Percentiles rank a stretch among this genome's conserved stretches.
These are phyloP conservation scores for Spatulosminthurus flaviceps DNA, from an alignment of 2,888 invertebrate species.

Conservation along the genomic window DNA sequence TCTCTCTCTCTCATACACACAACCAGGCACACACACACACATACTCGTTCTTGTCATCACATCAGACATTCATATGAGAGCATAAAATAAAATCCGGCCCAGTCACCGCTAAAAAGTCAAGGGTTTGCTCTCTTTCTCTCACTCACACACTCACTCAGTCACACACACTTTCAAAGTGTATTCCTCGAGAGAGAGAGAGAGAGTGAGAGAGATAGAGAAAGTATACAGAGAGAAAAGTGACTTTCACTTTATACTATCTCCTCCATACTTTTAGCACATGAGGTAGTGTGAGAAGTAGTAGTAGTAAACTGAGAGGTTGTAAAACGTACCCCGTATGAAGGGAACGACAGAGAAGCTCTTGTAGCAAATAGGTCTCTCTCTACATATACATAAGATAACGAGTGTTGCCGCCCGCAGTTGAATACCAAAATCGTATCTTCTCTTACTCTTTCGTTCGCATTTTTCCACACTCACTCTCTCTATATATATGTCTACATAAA, in stretches of 20 bases:
- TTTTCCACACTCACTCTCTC: not conserved
- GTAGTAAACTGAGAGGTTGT: conserved; percentile 6
- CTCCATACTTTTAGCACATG: not conserved
- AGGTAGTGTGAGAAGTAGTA: no score
- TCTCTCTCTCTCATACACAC: not conserved
- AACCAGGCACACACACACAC: not conserved
- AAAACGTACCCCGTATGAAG: conserved; percentile 7
- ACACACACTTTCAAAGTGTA: not conserved
- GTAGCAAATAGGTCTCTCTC: not conserved
- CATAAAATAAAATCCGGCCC: not conserved
- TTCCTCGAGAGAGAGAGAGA: not conserved
- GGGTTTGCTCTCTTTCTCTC: not conserved
- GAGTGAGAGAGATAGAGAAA: not conserved
- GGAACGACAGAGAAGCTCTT: not conserved
- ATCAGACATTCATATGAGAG: conserved; percentile 8
- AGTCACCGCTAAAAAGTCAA: not conserved
- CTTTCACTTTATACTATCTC: not conserved
- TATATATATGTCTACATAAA: no score
- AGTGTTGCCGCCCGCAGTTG: conserved; percentile 13
- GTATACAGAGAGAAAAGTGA: no score
- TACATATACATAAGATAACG: conserved; percentile 15
- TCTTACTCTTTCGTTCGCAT: not conserved
- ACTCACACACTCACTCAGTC: not conserved
- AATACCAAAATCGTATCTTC: conserved; percentile 19
- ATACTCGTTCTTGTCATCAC: not conserved